Conservation (phyloP, 2,113 vertebrate genomes). For the Saccopteryx bilineata region DNA sequence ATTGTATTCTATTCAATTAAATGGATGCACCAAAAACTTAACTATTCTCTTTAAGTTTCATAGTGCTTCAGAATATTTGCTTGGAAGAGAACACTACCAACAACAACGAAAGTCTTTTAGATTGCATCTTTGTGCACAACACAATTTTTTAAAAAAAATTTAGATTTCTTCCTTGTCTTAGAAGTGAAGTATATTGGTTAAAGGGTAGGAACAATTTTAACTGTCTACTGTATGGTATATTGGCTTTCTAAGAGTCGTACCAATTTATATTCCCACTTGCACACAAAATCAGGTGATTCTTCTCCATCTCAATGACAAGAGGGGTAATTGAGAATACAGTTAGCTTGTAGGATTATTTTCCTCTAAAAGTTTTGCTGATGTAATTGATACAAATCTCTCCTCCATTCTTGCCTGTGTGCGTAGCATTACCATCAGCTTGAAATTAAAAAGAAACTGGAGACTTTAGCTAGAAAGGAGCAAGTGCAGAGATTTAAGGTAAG, state of each 20-base stretch:
- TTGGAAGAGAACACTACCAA: not conserved
- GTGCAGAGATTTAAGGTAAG: conserved; percentile 92
- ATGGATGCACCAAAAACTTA: not conserved
- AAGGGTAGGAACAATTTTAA: conserved; percentile 29
- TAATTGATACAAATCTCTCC: conserved; percentile 52
- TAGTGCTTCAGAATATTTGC: conserved; percentile 10
- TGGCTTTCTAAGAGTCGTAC: conserved; percentile 41
- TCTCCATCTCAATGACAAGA: conserved; percentile 56
- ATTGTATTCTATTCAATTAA: not conserved
- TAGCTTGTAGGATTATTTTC: conserved; percentile 42
- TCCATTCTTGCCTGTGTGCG: conserved; percentile 12
- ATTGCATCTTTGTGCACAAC: not conserved
- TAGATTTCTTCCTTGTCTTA: not conserved
- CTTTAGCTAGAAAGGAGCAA: conserved; percentile 87
- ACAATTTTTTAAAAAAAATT: conserved; percentile 14
- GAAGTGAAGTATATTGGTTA: conserved; percentile 20
- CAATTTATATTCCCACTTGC: conserved; percentile 62
- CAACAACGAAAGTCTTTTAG: not conserved
- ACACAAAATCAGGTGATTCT: conserved; percentile 30
- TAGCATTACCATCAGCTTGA: conserved; percentile 92
- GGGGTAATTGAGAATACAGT: not conserved
- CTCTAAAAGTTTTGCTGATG: not conserved
- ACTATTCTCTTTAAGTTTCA: not conserved
- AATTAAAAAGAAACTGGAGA: conserved; percentile 90
- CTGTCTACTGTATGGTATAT: conserved; percentile 49